Conservation (phyloP, 23 tunicate species). For the Trididemnum clinides region DNA sequence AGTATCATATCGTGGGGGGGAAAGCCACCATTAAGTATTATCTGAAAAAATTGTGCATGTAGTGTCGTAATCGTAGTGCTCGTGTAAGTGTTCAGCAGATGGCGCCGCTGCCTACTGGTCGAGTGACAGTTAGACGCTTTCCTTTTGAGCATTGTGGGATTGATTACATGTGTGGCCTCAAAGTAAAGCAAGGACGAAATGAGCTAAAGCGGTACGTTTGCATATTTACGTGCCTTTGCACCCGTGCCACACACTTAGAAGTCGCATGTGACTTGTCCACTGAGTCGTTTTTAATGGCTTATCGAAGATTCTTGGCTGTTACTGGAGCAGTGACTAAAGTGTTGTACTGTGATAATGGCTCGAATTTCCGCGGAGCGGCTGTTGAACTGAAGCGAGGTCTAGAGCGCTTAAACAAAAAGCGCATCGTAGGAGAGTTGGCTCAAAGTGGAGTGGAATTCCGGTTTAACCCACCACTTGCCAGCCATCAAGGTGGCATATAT, state of each 20-base stretch:
- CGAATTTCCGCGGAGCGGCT: no score
- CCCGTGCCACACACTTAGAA: no score
- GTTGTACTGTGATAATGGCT: no score
- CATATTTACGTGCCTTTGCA: not conserved
- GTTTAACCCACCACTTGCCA: no score
- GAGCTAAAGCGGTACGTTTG: not conserved
- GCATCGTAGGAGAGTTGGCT: not conserved
- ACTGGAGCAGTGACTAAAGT: not conserved
- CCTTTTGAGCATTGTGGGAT: conserved; percentile 10
- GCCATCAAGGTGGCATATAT: not conserved
- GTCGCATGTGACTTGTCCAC: not conserved
- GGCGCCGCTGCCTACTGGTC: not conserved
- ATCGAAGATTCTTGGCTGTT: not conserved
- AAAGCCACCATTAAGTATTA: not conserved
- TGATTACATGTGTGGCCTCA: conserved; percentile 5
- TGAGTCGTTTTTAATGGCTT: not conserved
- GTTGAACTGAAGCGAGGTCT: no score
- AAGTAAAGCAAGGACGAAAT: not conserved
- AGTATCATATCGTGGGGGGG: not conserved
- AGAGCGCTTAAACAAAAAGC: not conserved
- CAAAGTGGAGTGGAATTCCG: not conserved
- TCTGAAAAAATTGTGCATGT: not conserved
- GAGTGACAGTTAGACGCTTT: conserved; percentile 1
- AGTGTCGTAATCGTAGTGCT: conserved; percentile 9
- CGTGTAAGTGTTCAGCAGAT: not conserved